These are phyloP conservation scores for Hucho hucho DNA, from an alignment of 2,113 vertebrate species.

Conservation along the genomic window DNA sequence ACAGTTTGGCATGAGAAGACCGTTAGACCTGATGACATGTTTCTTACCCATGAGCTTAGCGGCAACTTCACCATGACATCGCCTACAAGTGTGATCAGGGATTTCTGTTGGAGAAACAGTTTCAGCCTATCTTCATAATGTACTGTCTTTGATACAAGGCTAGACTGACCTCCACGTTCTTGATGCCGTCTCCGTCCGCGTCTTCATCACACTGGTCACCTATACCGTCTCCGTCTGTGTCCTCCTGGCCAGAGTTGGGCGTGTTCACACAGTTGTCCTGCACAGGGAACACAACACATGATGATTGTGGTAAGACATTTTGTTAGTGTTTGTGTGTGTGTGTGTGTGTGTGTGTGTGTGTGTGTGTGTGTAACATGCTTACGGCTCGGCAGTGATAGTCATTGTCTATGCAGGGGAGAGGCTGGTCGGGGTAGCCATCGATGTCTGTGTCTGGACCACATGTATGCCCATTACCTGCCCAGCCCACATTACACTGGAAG, in stretches of 20 bases:
- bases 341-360: too few species aligned
- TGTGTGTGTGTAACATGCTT: not conserved
- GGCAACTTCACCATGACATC: too few species aligned
- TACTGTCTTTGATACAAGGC: too few species aligned
- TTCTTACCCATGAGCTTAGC: too few species aligned
- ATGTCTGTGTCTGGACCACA: conserved; percentile 85
- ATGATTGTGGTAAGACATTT: not conserved
- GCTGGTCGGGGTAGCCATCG: conserved; percentile 82
- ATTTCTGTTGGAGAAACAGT: too few species aligned
- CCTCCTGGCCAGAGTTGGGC: conserved; percentile 87
- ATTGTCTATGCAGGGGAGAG: conserved; percentile 85
- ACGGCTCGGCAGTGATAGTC: conserved; percentile 84
- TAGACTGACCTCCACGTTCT: conserved; percentile 79
- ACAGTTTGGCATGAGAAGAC: too few species aligned
- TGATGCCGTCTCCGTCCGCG: conserved; percentile 82
- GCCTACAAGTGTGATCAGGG: too few species aligned
- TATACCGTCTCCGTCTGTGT: conserved; percentile 78
- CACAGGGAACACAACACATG: not conserved
- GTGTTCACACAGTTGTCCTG: conserved; percentile 85
- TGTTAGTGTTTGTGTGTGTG: too few species aligned
- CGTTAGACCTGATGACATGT: too few species aligned
- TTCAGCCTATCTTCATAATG: too few species aligned
- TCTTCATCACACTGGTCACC: conserved; percentile 87
- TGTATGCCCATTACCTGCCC: conserved; percentile 85
- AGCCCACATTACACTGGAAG: conserved; percentile 82